Evolutionary conservation across 2,113 vertebrate genomes (phyloP), one percentile per base, ranked within the genome.

Genomic region (Nesoenas mayeri): DNA sequence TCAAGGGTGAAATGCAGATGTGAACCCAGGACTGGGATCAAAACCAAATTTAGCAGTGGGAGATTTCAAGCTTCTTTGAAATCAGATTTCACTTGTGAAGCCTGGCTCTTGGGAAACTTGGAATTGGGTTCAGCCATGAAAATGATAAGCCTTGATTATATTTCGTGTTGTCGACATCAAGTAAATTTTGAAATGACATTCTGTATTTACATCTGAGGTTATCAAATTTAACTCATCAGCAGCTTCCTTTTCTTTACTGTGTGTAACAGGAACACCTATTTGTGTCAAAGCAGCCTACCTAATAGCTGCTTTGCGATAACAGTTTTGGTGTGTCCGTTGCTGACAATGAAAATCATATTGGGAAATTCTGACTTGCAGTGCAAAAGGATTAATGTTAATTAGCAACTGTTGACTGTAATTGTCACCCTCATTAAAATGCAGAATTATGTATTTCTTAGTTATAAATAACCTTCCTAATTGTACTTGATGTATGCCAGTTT

Each of bases 401-500:
- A 97, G 95, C 92, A 96, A 96, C 93, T 87, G 93, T 97, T 97
- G 95, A 67, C 96, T 98, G 85, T 98, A 98, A 98, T 97, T 98
- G 96, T 98, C 97, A 95, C 96, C 92, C 77, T 97, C 91, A 97
- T 98, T 98, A 97, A 98, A 96, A 97, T 98, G 97, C 96, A 97
- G 97, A 98, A 97, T 98, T 98, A 98, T 98, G 97, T 97, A 97
- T 98, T 98, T 98, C 97, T 98, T 98, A 94, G 75, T 97, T 98
- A 97, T 98, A 98, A 98, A 98, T 98, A 98, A 97, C 97, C 95
- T 98, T 97, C 98, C 97, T 98, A 98, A 98, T 97, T 98, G 97
- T 98, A 96, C 96, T 97, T 98, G 97, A 98, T 98, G 95, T 98
- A 98, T 98, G 97, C 98, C 97, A 98, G 96, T 98, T 98, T 98